These are phyloP conservation scores for Anthopleura xanthogrammica DNA, from an alignment of 92 coral and sea anemone genomes.

Conservation along the genomic window DNA sequence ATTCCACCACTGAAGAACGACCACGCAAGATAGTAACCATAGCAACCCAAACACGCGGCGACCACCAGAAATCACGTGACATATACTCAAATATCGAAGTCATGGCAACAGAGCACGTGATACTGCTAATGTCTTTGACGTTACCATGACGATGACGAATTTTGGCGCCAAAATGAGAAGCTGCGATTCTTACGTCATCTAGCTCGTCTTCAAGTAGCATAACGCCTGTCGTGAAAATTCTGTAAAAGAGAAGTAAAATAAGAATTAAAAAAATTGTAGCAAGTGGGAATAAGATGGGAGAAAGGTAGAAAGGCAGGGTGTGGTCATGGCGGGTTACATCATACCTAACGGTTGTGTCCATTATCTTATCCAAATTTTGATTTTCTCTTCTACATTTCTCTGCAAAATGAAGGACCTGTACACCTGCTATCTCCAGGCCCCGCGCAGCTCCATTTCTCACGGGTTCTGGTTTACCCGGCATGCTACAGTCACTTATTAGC, in stretches of 20 bases:
- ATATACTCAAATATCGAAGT: constrained; percentile 44
- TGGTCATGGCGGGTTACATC: neutral
- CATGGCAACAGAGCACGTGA: constrained; percentile 59
- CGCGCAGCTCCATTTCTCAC: constrained; percentile 51
- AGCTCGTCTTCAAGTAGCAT: constrained; percentile 69
- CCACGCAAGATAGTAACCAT: constrained; percentile 58
- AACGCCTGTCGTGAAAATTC: constrained; percentile 47
- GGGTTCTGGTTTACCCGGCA: constrained; percentile 56
- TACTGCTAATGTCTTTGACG: neutral
- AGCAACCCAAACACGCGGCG: constrained; percentile 57
- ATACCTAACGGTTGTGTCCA: constrained; percentile 44
- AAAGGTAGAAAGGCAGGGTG: neutral
- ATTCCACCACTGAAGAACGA: constrained; percentile 23
- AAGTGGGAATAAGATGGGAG: neutral
- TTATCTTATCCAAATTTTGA: neutral
- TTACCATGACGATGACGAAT: constrained; percentile 31
- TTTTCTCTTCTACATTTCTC: neutral
- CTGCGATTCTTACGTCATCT: constrained; percentile 57
- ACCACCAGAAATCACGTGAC: constrained; percentile 43
- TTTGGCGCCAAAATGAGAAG: constrained; percentile 55
- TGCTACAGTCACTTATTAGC: constrained; percentile 27
- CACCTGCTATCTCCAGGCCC: constrained; percentile 45
- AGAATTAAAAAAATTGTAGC: neutral
- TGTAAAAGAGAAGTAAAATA: constrained; percentile 10
- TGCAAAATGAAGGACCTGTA: constrained; percentile 27